A percentile compares a stretch with the other conserved stretches of the same genome.
Evolutionary conservation across 2,797 vertebrate genomes (phyloP).

Genomic region (Myotis daubentonii): DNA sequence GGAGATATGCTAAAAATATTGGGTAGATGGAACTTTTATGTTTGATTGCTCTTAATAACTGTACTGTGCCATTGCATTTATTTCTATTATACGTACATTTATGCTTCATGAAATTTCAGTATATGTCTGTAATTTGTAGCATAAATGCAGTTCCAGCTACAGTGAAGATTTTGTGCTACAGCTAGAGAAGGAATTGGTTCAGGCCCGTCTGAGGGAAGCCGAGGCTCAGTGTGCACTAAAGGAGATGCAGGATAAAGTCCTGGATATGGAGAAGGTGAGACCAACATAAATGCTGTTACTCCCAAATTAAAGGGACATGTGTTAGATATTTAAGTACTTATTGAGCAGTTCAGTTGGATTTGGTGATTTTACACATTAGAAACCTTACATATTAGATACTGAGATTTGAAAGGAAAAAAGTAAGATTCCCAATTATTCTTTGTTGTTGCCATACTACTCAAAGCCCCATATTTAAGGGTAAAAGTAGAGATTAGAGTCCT

Average conservation of each 20-base stretch:
- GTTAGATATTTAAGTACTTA: neutral
- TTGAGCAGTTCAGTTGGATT: neutral
- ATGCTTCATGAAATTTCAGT: conserved; percentile 65
- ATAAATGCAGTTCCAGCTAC: conserved; percentile 93
- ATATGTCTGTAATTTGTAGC: conserved; percentile 84
- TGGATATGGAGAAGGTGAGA: conserved; percentile 96
- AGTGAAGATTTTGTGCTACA: conserved; percentile 96
- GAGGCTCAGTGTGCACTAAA: conserved; percentile 97
- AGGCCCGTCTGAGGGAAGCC: conserved; percentile 96
- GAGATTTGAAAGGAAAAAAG: neutral
- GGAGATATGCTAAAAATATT: neutral
- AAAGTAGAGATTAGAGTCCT: neutral
- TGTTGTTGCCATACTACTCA: conserved; percentile 4
- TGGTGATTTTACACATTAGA: neutral
- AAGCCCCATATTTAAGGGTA: neutral
- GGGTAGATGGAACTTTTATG: neutral
- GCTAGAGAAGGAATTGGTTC: conserved; percentile 96
- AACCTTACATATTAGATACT: neutral
- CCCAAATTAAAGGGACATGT: neutral
- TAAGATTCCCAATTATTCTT: conserved; percentile 16
- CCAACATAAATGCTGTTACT: neutral
- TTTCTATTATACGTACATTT: conserved; percentile 52
- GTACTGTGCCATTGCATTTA: conserved; percentile 10
- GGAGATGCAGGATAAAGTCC: conserved; percentile 99
- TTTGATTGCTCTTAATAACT: conserved; percentile 36